These are phyloP conservation scores for Helarctos malayanus DNA, from an alignment of 2,797 vertebrate genomes.

Conservation along the genomic window DNA sequence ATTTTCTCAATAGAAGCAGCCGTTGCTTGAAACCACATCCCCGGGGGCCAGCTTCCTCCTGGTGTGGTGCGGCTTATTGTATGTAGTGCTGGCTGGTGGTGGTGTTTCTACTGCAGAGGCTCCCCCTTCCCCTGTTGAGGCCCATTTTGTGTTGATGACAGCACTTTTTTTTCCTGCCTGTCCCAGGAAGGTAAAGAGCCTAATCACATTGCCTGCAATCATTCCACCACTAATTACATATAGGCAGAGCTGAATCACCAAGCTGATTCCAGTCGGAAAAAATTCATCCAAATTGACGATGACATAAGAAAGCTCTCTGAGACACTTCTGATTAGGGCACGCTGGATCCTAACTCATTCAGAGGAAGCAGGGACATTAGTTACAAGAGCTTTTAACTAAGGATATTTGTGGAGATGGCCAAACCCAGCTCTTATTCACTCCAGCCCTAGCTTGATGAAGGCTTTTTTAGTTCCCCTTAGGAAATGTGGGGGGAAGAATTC, in stretches of 20 bases:
- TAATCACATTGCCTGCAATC: constrained; percentile 70
- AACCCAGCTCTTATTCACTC: not conserved
- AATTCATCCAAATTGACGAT: constrained; percentile 44
- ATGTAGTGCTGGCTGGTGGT: not conserved
- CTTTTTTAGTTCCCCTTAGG: not conserved
- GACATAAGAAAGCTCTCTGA: constrained; percentile 61
- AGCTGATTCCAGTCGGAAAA: constrained; percentile 65
- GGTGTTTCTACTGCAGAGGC: not conserved
- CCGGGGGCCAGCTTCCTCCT: not conserved
- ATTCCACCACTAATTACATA: constrained; percentile 84
- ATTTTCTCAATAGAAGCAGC: not conserved
- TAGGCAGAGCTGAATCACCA: constrained; percentile 81
- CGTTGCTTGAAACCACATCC: not conserved
- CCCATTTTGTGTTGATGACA: constrained; percentile 48
- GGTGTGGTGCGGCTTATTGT: not conserved
- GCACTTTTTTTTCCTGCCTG: constrained; percentile 49
- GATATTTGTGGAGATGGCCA: constrained; percentile 45
- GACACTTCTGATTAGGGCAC: constrained; percentile 70
- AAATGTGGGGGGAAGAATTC: not conserved
- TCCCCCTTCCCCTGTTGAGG: not conserved
- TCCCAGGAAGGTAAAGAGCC: constrained; percentile 70
- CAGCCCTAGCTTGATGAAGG: not conserved
- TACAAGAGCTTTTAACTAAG: constrained; percentile 19
- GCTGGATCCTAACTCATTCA: not conserved
- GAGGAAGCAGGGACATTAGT: constrained; percentile 43